phyloP scores from a whole-genome alignment of 2,113 vertebrate genomes.

The Pterocles burchelli region DNA sequence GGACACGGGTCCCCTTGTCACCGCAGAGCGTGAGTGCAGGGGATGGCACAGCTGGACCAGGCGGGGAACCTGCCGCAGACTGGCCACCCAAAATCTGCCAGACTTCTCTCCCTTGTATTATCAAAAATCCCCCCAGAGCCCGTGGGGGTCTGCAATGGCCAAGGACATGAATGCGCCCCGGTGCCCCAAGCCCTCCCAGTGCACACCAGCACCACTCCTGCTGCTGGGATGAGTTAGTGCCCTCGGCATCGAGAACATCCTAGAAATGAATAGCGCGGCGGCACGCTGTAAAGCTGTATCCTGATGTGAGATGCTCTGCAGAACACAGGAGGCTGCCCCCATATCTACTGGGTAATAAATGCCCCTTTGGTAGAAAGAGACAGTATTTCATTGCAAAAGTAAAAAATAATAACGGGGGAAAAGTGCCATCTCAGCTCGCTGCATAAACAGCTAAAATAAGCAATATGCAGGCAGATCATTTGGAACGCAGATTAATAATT shows the following conservation, averaged over 20 bases:
- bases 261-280: rapidly evolving
- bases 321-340: background rate
- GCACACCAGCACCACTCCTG: no score
- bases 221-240: background rate
- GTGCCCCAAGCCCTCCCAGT: no score
- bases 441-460: conserved; percentile 68
- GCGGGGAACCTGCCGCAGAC: background rate
- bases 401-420: conserved; percentile 50
- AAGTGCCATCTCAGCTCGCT: conserved; percentile 71
- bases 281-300: background rate
- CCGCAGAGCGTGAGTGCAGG: rapidly evolving
- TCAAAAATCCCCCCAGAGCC: background rate
- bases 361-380: conserved; percentile 16
- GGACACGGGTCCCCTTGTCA: background rate
- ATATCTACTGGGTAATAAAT: background rate
- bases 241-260: background rate
- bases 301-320: background rate
- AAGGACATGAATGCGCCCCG: rapidly evolving
- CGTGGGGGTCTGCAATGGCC: rapidly evolving
- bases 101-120: background rate
- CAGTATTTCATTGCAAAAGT: conserved; percentile 58
- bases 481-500: conserved; percentile 76
- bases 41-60: rapidly evolving
- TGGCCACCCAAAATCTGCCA: background rate
- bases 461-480: conserved; percentile 62